Base-by-base conservation (phyloP, 2,113 vertebrate species). In the Ceyx margarethae region DNA sequence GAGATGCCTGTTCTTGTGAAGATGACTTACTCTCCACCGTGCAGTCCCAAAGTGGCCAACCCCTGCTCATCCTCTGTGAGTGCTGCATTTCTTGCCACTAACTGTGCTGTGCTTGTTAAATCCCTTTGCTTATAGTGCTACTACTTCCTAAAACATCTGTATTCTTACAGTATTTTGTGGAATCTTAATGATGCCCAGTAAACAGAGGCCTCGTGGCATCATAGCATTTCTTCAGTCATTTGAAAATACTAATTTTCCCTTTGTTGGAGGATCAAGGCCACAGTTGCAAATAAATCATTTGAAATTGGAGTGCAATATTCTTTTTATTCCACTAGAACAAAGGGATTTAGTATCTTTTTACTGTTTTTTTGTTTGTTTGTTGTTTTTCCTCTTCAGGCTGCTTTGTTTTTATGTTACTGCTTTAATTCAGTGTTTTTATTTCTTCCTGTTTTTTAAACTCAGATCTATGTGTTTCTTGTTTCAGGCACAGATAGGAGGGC, bases 1-100 rank as follows among this genome's bases (percentile, higher is more conserved):
- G 98, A 98, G 96, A 98, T 98, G 98, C 98, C 98, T 7, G 97
- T 98, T 97, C 98, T 98, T 78, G 97, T 98, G 97, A 98, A 98
- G 98, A 98, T 98, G 98, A 98, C 97, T 96, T 97, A 95, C 90
- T 98, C 98, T 90, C 98, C 98, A 94, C 97, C 96, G n/a, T 95
- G 95, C 96, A 97, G 97, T 77, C 98, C 97, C 91, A 97, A 96
- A 95, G 97, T 95, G 96, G 97, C 96, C 98, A 96, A 95, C 96
- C 97, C 97, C 90, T 94, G 96, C 95, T 94, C 97, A 65, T 98
- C 98, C 96, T 97, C 97, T 98, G 98, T 98, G 98, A 98, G 98
- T 98, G 98, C 97, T 97, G 97, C 90, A 11, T 90, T 97, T 94
- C 96, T 95, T 92, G 96, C 96, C 87, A 81, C 96, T 96, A 95